Conservation (phyloP, 2,113 vertebrate genomes). For the Lophochroa leadbeateri region DNA sequence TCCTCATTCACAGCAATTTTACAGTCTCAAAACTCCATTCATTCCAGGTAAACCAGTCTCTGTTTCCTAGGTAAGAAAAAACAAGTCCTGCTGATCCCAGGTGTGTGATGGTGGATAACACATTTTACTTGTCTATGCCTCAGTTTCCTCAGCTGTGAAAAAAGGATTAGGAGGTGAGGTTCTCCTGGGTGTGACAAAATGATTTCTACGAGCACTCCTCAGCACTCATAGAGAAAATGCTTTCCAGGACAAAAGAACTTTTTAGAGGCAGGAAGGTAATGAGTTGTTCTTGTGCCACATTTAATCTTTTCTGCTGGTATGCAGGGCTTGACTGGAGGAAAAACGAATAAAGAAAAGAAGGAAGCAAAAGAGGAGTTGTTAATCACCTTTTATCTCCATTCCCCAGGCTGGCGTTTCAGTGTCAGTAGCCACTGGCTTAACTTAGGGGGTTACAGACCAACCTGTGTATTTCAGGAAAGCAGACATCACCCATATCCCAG, state of each 20-base stretch:
- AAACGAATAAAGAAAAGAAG: background rate
- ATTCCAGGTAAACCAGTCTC: background rate
- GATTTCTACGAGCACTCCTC: background rate
- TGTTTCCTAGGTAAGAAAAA: conserved; percentile 20
- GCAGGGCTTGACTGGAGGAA: background rate
- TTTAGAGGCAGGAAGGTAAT: background rate
- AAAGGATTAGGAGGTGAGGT: background rate
- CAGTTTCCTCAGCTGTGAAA: conserved; percentile 18
- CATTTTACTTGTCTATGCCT: background rate
- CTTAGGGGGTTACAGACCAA: background rate
- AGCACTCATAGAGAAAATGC: background rate
- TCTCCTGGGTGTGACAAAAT: background rate
- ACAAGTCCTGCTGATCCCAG: background rate
- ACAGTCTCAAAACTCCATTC: background rate
- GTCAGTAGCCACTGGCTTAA: background rate
- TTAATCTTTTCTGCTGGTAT: background rate
- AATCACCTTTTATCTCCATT: background rate
- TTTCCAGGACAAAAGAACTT: background rate
- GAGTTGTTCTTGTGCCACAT: background rate
- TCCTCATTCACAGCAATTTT: conserved; percentile 47
- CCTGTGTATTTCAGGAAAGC: background rate
- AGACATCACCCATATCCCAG: background rate
- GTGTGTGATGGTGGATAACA: background rate
- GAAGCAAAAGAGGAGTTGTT: background rate
- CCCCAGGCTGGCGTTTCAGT: background rate